Conservation (phyloP, 2,113 vertebrate species). For the Syrmaticus mikado region DNA sequence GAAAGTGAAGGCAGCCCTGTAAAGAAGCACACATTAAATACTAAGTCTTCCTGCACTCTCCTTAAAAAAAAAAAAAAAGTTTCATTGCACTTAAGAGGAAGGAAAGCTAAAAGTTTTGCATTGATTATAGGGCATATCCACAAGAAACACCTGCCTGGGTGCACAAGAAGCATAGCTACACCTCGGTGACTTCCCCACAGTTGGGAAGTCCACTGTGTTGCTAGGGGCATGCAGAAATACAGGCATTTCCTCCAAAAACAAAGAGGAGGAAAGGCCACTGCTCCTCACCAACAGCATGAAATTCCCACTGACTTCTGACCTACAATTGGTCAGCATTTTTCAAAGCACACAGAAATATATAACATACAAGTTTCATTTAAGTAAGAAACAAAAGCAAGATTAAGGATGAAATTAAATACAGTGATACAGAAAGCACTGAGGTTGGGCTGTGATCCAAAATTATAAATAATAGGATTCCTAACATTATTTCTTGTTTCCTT, state of each 20-base stretch:
- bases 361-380: neutral
- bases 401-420: neutral
- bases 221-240: neutral
- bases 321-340: conserved; percentile 23
- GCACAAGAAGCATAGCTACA: neutral
- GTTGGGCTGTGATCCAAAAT: neutral
- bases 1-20: neutral
- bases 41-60: neutral
- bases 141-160: neutral
- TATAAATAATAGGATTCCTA: neutral
- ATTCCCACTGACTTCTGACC: conserved; percentile 3
- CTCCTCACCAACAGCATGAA: conserved; percentile 41
- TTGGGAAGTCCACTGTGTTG: neutral
- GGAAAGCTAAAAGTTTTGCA: neutral
- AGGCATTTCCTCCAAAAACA: conserved; percentile 28
- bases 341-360: neutral
- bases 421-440: neutral
- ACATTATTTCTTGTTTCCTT: neutral
- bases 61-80: neutral
- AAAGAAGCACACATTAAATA: neutral
- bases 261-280: conserved; percentile 33
- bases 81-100: neutral
- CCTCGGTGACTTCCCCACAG: neutral
- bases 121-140: neutral
- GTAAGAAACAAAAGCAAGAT: neutral